Base-by-base conservation (phyloP, 2,797 vertebrate genomes). In the Ambastaia sidthimunki region DNA sequence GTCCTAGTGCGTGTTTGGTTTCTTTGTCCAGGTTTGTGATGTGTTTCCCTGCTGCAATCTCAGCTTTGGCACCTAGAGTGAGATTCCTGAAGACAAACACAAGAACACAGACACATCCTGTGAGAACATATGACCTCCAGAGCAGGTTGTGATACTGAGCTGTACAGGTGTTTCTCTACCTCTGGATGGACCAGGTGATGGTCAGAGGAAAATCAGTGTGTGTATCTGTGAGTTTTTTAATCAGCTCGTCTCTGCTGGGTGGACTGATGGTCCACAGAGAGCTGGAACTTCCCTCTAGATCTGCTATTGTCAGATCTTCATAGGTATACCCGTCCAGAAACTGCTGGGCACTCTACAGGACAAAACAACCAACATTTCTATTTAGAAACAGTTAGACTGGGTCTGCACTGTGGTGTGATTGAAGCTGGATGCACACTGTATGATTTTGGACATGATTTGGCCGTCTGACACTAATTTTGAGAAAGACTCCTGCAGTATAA, bases 191-290 rank as follows among this genome's bases (percentile, higher is more conserved):
- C 98, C 97, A 99, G 78, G 96, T 93, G 88, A 98, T 90, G 57
- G 98, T 97, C 89, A 99, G 90, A 89, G 91, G 91, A 90, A 99
- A 95, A 7, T 37, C 34, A 6, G 0, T 7, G 34, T 37, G 5
- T 76, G 89, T 83, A 0, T 57, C 0, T 2, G 88, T 0, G 86
- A 99, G 87, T 82, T 94, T 94, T 0, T 92, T 18, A 23, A 96
- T 97, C 91, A 99, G 95, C 90, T 94, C 96, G 0, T n/a, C 0
- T 88, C 95, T 96, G 80, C 98, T 99, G 76, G 98, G 98, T 5
- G 98, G 98, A 86, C 97, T 99, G 92, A 99, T 99, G 86, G 97
- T 99, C 98, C 98, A 99, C 80, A 99, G 93, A 41, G 97, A 96
- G 92, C 98, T 99, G 87, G 98, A 99, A 90, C 94, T 97, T 78